Evolutionary conservation across 2,113 vertebrate species (phyloP), one percentile per base, ranked within the genome.

Genomic region (Vidua macroura): DNA sequence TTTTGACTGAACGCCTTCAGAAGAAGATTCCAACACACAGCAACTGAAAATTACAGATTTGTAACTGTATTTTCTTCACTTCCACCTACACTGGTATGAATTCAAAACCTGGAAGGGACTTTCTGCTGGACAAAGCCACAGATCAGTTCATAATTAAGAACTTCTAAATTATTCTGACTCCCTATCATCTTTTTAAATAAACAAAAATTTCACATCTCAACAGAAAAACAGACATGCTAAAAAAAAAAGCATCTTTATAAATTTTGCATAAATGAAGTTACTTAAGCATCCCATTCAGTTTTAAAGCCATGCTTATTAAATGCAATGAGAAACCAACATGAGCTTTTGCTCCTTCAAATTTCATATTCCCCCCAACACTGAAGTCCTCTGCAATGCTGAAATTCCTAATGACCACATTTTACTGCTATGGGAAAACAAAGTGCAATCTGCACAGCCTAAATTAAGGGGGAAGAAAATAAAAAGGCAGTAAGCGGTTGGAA

Each of bases 301-400:
- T 95, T 89, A 43, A 92, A 87, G 46, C 30, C 58, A 51, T 28
- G 31, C 15, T 95, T 84, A 44, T 56, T 93, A 79, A 78, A 91
- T 62, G 37, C 31, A 83, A 48, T 27, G 33, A 81, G 52, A 63
- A 79, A 51, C 23, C 41, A 88, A 37, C 28, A 16, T 0, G 2
- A 91, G 62, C 33, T 82, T 92, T 82, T 73, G 41, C 53, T 76
- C 81, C 76, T 87, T 66, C 62, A 48, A 7, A 44, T 79, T 35
- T 52, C 18, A 9, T 16, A 52, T 22, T 72, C 10, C 11, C 13
- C 16, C 56, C 67, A 77, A 53, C 25, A 25, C n/a, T 21, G 12
- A 0, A 59, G 30, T 31, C 19, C 58, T 56, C 62, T 62, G 27
- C 28, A 91, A 56, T 4, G 46, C 78, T 77, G 70, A 33, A 70